Conservation (phyloP, 2,113 vertebrate genomes). For the Malaclemys terrapin region DNA sequence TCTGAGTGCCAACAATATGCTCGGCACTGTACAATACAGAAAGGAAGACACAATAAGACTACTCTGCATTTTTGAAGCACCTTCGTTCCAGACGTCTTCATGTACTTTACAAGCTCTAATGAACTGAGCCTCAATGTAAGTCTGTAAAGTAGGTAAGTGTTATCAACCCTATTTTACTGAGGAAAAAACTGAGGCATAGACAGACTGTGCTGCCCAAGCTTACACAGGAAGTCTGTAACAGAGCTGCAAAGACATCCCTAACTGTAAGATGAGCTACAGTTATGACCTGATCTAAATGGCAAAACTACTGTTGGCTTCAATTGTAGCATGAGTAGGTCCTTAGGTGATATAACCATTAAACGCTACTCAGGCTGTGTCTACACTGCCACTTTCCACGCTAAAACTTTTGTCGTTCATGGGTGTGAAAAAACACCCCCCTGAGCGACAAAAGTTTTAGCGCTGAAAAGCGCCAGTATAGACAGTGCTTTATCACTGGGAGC, state of each 20-base stretch:
- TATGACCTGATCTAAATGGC: background rate
- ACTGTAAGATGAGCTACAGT: background rate
- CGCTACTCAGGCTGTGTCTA: background rate
- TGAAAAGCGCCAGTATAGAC: no score
- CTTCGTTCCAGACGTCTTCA: background rate
- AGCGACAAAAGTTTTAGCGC: no score
- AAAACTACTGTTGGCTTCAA: background rate
- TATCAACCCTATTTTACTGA: fast-evolving
- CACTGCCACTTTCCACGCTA: no score
- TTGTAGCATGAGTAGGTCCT: background rate
- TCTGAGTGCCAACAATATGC: background rate
- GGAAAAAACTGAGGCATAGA: background rate
- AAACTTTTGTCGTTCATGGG: no score
- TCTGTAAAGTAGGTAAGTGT: fast-evolving
- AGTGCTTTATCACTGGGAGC: no score
- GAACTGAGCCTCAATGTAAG: background rate
- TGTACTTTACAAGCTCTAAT: fast-evolving
- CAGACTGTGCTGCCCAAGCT: fast-evolving
- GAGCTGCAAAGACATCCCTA: background rate
- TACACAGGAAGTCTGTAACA: background rate
- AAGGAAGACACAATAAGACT: fast-evolving
- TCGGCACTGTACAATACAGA: fast-evolving
- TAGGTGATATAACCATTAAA: background rate
- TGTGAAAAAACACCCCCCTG: no score
- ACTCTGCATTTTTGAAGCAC: background rate